These are phyloP conservation scores for Leptopilina boulardi DNA, from an alignment of 1,140 invertebrate genomes.

Conservation along the genomic window DNA sequence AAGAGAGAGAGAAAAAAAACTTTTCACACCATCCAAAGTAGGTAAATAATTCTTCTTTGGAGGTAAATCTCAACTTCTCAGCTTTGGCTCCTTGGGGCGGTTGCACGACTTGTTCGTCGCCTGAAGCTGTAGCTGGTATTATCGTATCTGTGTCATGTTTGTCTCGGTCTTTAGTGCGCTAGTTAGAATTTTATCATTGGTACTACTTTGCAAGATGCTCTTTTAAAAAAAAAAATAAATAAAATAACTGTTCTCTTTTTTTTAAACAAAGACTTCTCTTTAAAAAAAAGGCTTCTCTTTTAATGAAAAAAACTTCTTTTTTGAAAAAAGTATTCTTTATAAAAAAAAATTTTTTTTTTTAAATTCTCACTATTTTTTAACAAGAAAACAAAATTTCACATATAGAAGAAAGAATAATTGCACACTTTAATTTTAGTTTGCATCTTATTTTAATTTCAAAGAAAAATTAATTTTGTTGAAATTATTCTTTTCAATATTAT, in stretches of 20 bases:
- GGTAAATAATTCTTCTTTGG: constrained; percentile 30
- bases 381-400: too few relatives aligned
- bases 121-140: constrained; percentile 46
- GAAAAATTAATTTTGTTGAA: too few relatives aligned
- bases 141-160: constrained; percentile 51
- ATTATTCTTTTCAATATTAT: too few relatives aligned
- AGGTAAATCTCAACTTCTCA: constrained; percentile 28
- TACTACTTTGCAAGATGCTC: constrained; percentile 18
- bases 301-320: too few relatives aligned
- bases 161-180: constrained; percentile 43
- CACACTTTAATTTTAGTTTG: too few relatives aligned
- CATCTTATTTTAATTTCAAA: too few relatives aligned
- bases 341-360: too few relatives aligned
- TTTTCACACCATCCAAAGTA: constrained; percentile 27
- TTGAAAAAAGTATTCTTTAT: too few relatives aligned
- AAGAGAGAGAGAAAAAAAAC: constrained; percentile 10
- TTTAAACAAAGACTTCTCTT: not conserved
- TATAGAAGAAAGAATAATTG: too few relatives aligned
- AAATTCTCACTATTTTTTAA: too few relatives aligned
- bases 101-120: constrained; percentile 24
- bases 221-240: not conserved
- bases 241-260: not conserved
- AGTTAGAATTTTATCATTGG: constrained; percentile 43
- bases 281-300: too few relatives aligned
- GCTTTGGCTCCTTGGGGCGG: constrained; percentile 30